Evolutionary conservation across 2,888 invertebrate species (phyloP).

Genomic region (Epicampocera succincta): DNA sequence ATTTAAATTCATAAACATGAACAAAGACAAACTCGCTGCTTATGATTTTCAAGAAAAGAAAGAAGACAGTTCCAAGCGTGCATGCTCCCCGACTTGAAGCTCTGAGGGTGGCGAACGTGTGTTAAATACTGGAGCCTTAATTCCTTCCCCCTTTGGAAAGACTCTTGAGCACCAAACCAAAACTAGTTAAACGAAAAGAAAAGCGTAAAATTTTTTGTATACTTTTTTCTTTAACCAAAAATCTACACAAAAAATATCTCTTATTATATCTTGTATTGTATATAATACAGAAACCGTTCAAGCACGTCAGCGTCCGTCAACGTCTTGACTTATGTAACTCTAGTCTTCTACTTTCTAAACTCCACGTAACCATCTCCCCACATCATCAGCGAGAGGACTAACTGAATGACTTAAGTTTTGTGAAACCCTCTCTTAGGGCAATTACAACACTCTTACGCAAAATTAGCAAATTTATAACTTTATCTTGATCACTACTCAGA

Average conservation of each 20-base stretch:
- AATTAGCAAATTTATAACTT: conserved; percentile 50
- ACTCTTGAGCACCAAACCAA: conserved; percentile 49
- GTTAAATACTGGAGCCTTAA: conserved; percentile 51
- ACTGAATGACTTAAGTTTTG: conserved; percentile 57
- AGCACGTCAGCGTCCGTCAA: conserved; percentile 63
- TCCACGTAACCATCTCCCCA: conserved; percentile 37
- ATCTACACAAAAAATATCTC: conserved; percentile 64
- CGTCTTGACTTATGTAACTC: conserved; percentile 35
- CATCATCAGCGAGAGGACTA: conserved; percentile 62
- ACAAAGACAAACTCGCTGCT: conserved; percentile 51
- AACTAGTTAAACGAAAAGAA: conserved; percentile 29
- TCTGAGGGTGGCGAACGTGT: conserved; percentile 44
- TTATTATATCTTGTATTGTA: conserved; percentile 67
- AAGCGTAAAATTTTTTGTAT: conserved; percentile 66
- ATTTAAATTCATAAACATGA: conserved; percentile 33
- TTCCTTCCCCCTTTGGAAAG: conserved; percentile 52
- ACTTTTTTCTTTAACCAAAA: conserved; percentile 49
- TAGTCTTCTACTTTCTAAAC: conserved; percentile 60
- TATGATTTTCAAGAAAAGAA: conserved; percentile 41
- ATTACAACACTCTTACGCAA: conserved; percentile 50
- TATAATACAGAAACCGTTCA: conserved; percentile 63
- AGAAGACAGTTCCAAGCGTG: conserved; percentile 57
- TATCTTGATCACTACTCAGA: conserved; percentile 56
- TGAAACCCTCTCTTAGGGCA: conserved; percentile 65
- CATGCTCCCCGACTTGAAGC: conserved; percentile 21